These are phyloP conservation scores for Chiroxiphia lanceolata DNA, from an alignment of 2,797 vertebrate genomes.

Conservation along the genomic window DNA sequence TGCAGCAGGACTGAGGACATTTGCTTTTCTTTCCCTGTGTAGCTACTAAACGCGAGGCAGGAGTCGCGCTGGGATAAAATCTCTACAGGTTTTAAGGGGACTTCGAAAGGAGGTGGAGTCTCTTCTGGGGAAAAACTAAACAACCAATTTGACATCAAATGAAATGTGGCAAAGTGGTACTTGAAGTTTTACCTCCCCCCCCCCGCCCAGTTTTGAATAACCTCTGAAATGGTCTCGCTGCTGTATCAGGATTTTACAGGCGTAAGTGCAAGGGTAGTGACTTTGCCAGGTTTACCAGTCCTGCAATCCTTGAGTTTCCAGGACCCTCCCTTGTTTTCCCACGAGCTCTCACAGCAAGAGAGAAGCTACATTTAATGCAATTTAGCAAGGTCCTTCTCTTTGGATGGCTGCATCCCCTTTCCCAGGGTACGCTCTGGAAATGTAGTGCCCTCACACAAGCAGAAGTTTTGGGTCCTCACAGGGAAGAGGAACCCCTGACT, in stretches of 20 bases:
- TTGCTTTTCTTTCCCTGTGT: neutral
- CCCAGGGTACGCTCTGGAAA: neutral
- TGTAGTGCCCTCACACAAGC: rapidly evolving
- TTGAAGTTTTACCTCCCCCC: rapidly evolving
- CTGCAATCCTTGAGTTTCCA: neutral
- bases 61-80: neutral
- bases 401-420: neutral
- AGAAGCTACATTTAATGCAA: rapidly evolving
- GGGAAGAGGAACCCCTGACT: neutral
- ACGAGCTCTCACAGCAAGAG: neutral
- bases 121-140: slow-evolving; percentile 16
- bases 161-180: neutral
- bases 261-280: neutral
- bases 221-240: neutral
- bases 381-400: neutral
- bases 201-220: neutral
- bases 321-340: neutral
- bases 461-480: rapidly evolving
- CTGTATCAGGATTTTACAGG: neutral
- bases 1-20: neutral
- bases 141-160: slow-evolving; percentile 5
- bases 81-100: slow-evolving; percentile 2
- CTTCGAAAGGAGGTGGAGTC: slow-evolving; percentile 53
- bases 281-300: neutral
- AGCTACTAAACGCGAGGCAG: neutral